These are phyloP conservation scores for Varanus salvator DNA, from an alignment of 2,113 vertebrate species.

Conservation along the genomic window DNA sequence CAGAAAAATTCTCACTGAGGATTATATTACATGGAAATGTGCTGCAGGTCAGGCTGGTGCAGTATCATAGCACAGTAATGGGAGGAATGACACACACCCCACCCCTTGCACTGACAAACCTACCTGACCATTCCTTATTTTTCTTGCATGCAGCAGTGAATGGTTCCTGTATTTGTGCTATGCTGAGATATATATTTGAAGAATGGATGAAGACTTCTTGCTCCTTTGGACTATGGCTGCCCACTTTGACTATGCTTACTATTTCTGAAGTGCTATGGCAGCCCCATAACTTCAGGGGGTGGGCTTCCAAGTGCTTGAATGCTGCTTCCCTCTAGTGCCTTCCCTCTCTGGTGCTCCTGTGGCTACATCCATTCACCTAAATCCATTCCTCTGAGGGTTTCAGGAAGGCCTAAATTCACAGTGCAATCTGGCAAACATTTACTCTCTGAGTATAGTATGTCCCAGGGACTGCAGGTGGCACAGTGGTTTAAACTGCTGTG, in stretches of 20 bases:
- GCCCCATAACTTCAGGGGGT: not conserved
- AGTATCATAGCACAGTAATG: not conserved
- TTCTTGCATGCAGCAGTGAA: not conserved
- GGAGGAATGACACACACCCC: not conserved
- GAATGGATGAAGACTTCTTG: not conserved
- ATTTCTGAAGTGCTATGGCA: not conserved
- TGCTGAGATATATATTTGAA: not conserved
- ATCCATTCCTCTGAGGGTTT: too few species aligned
- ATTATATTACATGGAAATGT: conserved; percentile 1
- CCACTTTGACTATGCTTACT: not conserved
- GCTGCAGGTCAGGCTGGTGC: not conserved
- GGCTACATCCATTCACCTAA: not conserved
- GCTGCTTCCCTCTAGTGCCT: not conserved
- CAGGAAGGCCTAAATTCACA: too few species aligned
- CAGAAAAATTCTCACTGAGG: not conserved
- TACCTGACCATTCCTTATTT: not conserved
- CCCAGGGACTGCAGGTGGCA: too few species aligned
- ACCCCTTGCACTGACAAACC: not conserved
- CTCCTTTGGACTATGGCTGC: not conserved
- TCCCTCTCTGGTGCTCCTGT: not conserved
- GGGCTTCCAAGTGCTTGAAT: not conserved
- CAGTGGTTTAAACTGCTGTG: too few species aligned
- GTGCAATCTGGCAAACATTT: not conserved
- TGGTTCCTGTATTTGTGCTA: not conserved
- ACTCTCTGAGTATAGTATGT: too few species aligned